These are phyloP conservation scores for Hirtodrosophila duncani DNA, from an alignment of 2,888 invertebrate species.

Conservation along the genomic window DNA sequence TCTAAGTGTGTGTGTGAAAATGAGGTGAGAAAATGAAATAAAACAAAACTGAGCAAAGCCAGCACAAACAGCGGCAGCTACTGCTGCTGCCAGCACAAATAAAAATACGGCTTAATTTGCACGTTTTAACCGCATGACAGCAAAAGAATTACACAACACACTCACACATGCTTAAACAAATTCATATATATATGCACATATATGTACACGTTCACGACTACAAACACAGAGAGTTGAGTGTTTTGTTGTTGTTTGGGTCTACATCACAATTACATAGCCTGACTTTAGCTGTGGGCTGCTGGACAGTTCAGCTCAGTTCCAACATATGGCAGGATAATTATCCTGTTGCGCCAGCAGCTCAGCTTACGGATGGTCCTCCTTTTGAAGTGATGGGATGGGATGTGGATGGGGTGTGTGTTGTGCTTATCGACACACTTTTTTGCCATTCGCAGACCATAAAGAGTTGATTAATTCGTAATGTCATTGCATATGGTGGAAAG, in stretches of 20 bases:
- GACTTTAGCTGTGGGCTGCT: constrained; percentile 8
- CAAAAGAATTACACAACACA: constrained; percentile 38
- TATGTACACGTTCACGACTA: not conserved
- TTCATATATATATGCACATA: constrained; percentile 11
- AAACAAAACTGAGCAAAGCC: constrained; percentile 39
- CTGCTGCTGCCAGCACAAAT: constrained; percentile 51
- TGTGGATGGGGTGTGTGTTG: no score
- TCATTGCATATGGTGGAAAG: no score
- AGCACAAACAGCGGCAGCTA: constrained; percentile 2
- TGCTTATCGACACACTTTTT: constrained; percentile 53
- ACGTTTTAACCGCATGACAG: constrained; percentile 67
- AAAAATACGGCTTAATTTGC: constrained; percentile 64
- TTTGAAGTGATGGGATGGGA: no score
- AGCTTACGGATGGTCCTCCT: no score
- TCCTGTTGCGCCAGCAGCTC: constrained; percentile 51
- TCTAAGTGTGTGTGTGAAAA: constrained; percentile 18
- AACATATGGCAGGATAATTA: constrained; percentile 65
- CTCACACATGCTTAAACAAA: constrained; percentile 10
- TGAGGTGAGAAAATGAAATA: constrained; percentile 62
- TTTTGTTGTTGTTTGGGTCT: constrained; percentile 35
- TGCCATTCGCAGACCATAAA: no score
- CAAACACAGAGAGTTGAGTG: constrained; percentile 5
- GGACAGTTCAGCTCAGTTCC: no score
- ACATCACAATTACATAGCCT: constrained; percentile 59
- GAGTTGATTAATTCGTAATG: no score